phyloP scores from a whole-genome alignment of 2,888 invertebrate species.

The Unio delphinus region DNA sequence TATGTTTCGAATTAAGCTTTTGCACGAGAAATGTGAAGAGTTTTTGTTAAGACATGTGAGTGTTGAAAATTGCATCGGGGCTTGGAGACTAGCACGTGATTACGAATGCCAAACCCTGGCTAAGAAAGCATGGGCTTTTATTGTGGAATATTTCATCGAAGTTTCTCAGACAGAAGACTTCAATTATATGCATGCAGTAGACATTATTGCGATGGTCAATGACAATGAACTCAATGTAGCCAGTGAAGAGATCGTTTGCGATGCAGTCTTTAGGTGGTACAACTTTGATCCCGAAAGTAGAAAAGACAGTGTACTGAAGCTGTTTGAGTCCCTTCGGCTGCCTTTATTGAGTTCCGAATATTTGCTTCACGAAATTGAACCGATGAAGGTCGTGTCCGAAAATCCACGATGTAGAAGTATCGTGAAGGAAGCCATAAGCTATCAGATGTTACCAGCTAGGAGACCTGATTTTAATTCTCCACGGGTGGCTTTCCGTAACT shows the following conservation, averaged over 20 bases:
- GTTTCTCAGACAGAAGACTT: conserved; percentile 55
- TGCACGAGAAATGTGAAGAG: conserved; percentile 84
- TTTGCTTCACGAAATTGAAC: conserved; percentile 48
- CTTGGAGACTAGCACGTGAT: conserved; percentile 86
- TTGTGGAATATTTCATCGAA: conserved; percentile 74
- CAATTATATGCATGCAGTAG: conserved; percentile 79
- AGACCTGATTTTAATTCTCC: conserved; percentile 48
- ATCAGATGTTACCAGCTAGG: conserved; percentile 52
- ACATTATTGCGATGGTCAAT: conserved; percentile 83
- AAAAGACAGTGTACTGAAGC: conserved; percentile 72
- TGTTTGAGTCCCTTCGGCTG: conserved; percentile 54
- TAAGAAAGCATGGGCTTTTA: conserved; percentile 79
- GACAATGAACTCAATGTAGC: conserved; percentile 88
- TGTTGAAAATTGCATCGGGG: conserved; percentile 86
- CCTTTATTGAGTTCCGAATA: conserved; percentile 53
- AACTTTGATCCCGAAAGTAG: conserved; percentile 75
- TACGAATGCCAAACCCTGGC: conserved; percentile 82
- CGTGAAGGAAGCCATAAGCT: conserved; percentile 52
- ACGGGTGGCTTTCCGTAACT: conserved; percentile 39
- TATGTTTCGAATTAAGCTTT: conserved; percentile 86
- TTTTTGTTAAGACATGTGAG: conserved; percentile 81
- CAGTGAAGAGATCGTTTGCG: conserved; percentile 86
- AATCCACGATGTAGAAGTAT: conserved; percentile 46
- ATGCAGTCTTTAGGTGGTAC: conserved; percentile 81
- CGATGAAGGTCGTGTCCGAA: conserved; percentile 40